A percentile compares a stretch with the other conserved stretches of the same genome.
Conservation (phyloP, 2,113 vertebrate genomes). For the Cheirogaleus medius region DNA sequence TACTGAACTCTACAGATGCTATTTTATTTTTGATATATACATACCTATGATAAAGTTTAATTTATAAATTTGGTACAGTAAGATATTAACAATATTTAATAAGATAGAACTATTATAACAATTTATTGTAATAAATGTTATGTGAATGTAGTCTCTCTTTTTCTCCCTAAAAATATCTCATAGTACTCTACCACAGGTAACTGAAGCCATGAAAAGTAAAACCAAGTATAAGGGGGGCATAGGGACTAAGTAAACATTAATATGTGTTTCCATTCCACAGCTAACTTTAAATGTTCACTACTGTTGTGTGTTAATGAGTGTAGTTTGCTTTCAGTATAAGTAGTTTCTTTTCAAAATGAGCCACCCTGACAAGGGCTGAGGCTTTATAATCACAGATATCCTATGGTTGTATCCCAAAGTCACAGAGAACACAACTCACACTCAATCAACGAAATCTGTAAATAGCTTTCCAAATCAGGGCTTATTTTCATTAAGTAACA, state of each 20-base stretch:
- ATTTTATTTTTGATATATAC: neutral
- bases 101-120: neutral
- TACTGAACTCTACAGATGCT: neutral
- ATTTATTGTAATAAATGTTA: neutral
- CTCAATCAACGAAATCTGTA: neutral
- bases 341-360: conserved; percentile 25
- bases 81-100: neutral
- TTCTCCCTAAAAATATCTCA: neutral
- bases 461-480: conserved; percentile 20
- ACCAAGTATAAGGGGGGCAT: neutral
- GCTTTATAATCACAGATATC: neutral
- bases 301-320: neutral
- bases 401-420: neutral
- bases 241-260: neutral
- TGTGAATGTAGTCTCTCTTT: neutral
- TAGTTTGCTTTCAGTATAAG: conserved; percentile 5
- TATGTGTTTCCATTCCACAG: neutral
- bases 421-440: neutral
- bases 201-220: neutral
- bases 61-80: neutral
- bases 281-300: neutral
- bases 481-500: conserved; percentile 5
- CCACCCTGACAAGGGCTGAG: neutral
- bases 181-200: neutral
- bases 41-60: neutral